These are phyloP conservation scores for Drosophila heteroneura DNA, from an alignment of 2,888 invertebrate species.

Conservation along the genomic window DNA sequence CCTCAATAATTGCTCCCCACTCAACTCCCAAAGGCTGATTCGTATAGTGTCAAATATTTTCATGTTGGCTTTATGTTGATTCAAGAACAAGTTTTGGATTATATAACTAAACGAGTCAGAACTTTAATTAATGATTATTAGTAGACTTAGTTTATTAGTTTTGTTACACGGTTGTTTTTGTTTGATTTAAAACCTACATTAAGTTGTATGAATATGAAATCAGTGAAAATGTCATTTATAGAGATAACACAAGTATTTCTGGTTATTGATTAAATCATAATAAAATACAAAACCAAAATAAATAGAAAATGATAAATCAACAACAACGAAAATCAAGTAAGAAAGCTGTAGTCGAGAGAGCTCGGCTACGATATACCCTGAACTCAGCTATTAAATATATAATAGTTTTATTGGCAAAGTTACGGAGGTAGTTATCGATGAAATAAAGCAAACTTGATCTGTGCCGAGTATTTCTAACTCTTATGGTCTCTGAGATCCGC, in stretches of 20 bases:
- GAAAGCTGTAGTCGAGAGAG: no score
- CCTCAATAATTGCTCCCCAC: conserved; percentile 4
- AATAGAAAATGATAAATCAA: background rate
- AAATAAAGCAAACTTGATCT: no score
- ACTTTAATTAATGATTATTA: background rate
- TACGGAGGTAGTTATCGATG: no score
- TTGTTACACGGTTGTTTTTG: background rate
- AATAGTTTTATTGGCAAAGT: no score
- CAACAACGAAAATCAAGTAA: background rate
- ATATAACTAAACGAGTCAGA: background rate
- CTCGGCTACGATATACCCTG: no score
- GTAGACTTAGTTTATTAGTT: background rate
- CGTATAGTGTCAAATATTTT: background rate
- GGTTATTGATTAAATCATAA: background rate
- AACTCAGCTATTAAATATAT: no score
- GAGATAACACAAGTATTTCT: background rate
- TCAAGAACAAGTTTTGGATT: background rate
- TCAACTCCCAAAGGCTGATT: background rate
- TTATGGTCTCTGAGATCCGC: no score
- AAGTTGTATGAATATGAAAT: background rate
- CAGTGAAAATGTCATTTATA: background rate
- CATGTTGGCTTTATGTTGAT: background rate
- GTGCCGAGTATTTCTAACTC: no score
- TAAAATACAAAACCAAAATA: background rate
- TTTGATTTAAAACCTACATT: background rate